These are phyloP conservation scores for Drosophila orosa DNA, from an alignment of 1,140 invertebrate genomes.

Conservation along the genomic window DNA sequence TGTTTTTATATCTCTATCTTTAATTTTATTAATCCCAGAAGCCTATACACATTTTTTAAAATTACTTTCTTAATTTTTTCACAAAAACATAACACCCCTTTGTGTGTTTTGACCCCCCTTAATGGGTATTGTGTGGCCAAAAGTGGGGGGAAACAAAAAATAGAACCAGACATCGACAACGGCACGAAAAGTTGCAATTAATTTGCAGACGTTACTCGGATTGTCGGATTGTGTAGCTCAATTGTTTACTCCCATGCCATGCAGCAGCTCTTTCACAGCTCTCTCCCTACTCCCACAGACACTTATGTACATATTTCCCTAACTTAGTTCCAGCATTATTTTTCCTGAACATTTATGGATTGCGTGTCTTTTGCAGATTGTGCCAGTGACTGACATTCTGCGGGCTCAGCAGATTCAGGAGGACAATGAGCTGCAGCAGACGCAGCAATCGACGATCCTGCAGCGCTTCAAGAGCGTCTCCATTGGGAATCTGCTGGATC, in stretches of 20 bases:
- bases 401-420: conserved; percentile 75
- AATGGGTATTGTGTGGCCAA: conserved; percentile 10
- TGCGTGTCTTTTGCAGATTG: conserved; percentile 65
- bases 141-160: conserved; percentile 9
- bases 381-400: conserved; percentile 79
- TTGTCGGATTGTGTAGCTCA: conserved; percentile 59
- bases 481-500: conserved; percentile 71
- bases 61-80: not conserved
- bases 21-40: not conserved
- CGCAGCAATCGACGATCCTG: conserved; percentile 60
- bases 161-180: conserved; percentile 39
- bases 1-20: not conserved
- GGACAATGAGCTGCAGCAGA: conserved; percentile 64
- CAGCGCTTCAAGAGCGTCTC: conserved; percentile 78
- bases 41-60: too few relatives aligned
- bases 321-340: not conserved
- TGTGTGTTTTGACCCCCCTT: not conserved
- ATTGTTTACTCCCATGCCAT: conserved; percentile 37
- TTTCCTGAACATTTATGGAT: conserved; percentile 38
- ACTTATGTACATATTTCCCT: not conserved
- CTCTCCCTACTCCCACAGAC: too few relatives aligned
- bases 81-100: conserved; percentile 1
- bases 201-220: conserved; percentile 53
- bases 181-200: conserved; percentile 74
- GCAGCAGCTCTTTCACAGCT: conserved; percentile 2